Evolutionary conservation across 2,113 vertebrate genomes (phyloP).

Genomic region (Gobiocypris rarus): DNA sequence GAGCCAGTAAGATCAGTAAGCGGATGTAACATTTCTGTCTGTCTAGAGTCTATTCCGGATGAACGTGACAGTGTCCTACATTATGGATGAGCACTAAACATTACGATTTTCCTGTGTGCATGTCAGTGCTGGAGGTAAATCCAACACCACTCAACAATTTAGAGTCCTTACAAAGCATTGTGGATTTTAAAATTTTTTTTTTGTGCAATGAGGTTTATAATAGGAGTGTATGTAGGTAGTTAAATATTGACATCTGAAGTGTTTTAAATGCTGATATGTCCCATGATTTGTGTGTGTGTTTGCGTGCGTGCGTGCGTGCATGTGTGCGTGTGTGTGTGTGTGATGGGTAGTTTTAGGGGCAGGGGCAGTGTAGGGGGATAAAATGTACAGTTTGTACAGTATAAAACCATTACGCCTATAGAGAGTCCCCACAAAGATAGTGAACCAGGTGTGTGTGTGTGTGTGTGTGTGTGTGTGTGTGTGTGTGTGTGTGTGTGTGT

Average conservation of each 20-base stretch:
- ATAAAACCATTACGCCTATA: no score
- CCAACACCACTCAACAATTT: background rate
- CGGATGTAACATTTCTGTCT: background rate
- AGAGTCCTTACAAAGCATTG: background rate
- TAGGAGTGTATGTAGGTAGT: constrained; percentile 24
- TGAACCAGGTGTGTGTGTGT: no score
- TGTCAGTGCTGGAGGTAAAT: background rate
- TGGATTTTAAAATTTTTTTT: background rate
- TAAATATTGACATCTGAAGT: constrained; percentile 30
- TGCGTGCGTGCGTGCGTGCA: no score
- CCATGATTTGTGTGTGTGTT: background rate
- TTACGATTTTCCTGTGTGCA: background rate
- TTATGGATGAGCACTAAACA: constrained; percentile 25
- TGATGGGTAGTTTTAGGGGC: no score
- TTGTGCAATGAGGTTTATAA: no score
- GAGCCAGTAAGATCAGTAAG: background rate
- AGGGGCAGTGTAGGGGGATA: no score
- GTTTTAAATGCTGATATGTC: constrained; percentile 8
- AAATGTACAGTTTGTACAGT: no score
- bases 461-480: no score
- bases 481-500: no score
- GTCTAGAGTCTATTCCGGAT: constrained; percentile 36
- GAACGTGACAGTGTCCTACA: constrained; percentile 28
- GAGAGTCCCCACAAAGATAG: no score
- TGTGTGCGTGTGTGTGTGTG: no score